Percentiles rank a stretch among this genome's conserved stretches.
These are phyloP conservation scores for Resseliella maxima DNA, from an alignment of 2,888 invertebrate species.

Conservation along the genomic window DNA sequence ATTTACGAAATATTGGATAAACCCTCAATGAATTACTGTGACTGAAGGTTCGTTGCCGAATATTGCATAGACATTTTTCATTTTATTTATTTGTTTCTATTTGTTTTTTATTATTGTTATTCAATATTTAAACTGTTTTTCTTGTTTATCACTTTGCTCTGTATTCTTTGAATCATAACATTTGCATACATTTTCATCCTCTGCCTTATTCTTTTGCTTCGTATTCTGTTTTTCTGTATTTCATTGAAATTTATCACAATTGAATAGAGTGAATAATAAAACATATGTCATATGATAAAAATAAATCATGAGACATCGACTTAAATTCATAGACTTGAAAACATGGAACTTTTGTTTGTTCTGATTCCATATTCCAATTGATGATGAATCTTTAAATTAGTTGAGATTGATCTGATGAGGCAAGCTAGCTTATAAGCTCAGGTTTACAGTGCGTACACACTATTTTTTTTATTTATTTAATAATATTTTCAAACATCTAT, in stretches of 20 bases:
- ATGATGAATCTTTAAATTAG: too few species aligned
- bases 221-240: too few species aligned
- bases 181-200: not conserved
- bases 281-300: conserved; percentile 35
- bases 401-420: too few species aligned
- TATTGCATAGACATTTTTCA: conserved; percentile 25
- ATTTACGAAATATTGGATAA: not conserved
- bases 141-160: not conserved
- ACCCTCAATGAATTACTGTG: not conserved
- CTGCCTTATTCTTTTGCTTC: too few species aligned
- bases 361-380: not conserved
- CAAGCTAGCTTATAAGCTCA: too few species aligned
- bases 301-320: conserved; percentile 29
- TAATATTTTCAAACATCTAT: not conserved
- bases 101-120: not conserved
- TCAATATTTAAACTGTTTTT: not conserved
- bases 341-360: not conserved
- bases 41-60: conserved; percentile 34
- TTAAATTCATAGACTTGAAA: too few species aligned
- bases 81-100: not conserved
- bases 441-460: not conserved
- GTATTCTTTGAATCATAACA: not conserved
- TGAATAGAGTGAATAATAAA: too few species aligned
- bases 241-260: too few species aligned
- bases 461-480: not conserved